phyloP scores from a whole-genome alignment of 2,888 invertebrate species.

The Platerodrilus igneus region DNA sequence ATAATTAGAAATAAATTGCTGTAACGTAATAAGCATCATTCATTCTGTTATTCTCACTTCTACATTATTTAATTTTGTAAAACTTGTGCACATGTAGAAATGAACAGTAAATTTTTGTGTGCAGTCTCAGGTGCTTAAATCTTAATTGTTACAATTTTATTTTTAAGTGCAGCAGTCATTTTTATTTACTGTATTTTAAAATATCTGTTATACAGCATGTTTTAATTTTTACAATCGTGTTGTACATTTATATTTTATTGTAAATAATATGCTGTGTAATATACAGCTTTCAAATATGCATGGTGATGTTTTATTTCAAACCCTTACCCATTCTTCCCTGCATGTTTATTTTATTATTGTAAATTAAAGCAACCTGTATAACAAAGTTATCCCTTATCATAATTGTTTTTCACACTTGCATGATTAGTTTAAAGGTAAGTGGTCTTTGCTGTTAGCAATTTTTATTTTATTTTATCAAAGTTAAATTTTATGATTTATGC shows the following conservation, averaged over 20 bases:
- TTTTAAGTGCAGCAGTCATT: background rate
- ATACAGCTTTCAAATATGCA: constrained; percentile 32
- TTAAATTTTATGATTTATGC: too few species aligned
- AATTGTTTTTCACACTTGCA: too few species aligned
- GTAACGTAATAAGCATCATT: too few species aligned
- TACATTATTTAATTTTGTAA: too few species aligned
- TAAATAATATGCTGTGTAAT: constrained; percentile 34
- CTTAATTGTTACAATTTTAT: background rate
- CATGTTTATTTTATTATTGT: constrained; percentile 19
- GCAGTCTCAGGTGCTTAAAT: too few species aligned
- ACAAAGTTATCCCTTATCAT: constrained; percentile 11
- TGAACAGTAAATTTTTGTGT: too few species aligned
- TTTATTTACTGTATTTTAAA: constrained; percentile 12
- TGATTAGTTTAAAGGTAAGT: too few species aligned
- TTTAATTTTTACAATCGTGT: constrained; percentile 14
- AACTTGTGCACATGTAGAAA: too few species aligned
- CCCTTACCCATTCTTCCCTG: constrained; percentile 18
- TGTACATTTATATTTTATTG: constrained; percentile 19
- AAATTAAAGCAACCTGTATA: constrained; percentile 31
- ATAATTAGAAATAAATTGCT: too few species aligned
- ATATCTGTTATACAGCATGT: constrained; percentile 28
- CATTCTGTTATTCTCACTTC: too few species aligned
- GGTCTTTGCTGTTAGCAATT: too few species aligned
- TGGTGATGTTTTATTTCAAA: constrained; percentile 34
- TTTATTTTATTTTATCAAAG: too few species aligned